Evolutionary conservation across 2,888 invertebrate species (phyloP), one percentile per base, ranked within the genome.

Genomic region (Prosapia bicincta): DNA sequence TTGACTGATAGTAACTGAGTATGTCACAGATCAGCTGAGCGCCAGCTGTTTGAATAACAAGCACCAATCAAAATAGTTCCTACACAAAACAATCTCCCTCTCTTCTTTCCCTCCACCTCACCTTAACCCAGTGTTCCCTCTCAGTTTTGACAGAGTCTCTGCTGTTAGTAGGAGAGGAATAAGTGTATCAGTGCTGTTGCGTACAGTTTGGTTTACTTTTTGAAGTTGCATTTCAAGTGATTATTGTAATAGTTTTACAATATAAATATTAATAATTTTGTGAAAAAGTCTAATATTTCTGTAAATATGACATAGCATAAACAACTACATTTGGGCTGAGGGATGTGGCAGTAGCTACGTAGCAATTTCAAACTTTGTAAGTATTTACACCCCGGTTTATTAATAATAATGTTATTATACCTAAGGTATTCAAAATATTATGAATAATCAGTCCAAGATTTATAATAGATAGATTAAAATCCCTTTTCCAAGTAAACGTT

Each of bases 21-120:
- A 54, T 54, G 54, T 54, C 54, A 54, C 54, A 54, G 54, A 54
- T 54, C 54, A 54, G 54, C 54, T 54, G 54, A 54, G 54, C 54
- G 54, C 54, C 54, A 54, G 54, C 54, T 54, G 54, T 54, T 54
- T 54, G 54, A 54, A 54, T 9, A 20, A 5, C 20, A 54, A 20
- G 1, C 54, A 20, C 54, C 54, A 54, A 54, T 54, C 54, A 54
- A 20, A 54, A 54, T 20, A 54, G 54, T 54, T 54, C 54, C 54
- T 54, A 54, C 54, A 54, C 54, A 54, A 54, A 54, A 54, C 54
- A 54, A 54, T 54, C 54, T 54, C 54, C 54, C 54, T 54, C 54
- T 20, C 54, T 5, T 54, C 54, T 54, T 54, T 54, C 54, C 54
- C 54, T 54, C 54, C 54, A 54, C 54, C 54, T 54, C 54, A 54